Conservation (phyloP, 2,888 invertebrate genomes). For the Macropis europaea region DNA sequence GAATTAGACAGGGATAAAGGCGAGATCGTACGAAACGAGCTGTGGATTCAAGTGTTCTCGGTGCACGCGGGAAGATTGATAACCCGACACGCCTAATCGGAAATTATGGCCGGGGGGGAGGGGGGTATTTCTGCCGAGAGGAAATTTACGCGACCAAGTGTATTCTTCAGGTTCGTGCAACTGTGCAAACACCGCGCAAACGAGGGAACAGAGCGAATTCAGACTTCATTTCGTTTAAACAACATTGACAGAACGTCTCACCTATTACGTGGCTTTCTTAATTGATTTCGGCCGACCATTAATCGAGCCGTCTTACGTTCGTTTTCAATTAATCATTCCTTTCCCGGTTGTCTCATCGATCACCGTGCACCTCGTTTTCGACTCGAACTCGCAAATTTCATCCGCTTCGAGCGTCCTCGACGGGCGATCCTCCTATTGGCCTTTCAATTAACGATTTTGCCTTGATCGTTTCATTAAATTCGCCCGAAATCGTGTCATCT, state of each 20-base stretch:
- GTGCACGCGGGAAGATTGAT: constrained; percentile 42
- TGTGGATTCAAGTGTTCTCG: constrained; percentile 50
- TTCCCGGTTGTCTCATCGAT: constrained; percentile 10
- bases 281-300: constrained; percentile 43
- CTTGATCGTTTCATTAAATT: not conserved
- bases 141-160: not conserved
- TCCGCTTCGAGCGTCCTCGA: not conserved
- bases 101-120: constrained; percentile 32
- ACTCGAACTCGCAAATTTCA: not conserved
- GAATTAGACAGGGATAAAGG: constrained; percentile 16
- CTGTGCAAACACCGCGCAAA: constrained; percentile 35
- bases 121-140: not conserved
- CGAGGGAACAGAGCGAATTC: constrained; percentile 6
- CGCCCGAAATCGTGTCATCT: too few species aligned
- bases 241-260: constrained; percentile 24
- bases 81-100: constrained; percentile 10
- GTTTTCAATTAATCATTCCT: constrained; percentile 30
- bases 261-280: constrained; percentile 26
- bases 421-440: not conserved
- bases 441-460: not conserved
- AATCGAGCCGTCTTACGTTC: constrained; percentile 20
- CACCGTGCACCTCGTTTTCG: not conserved
- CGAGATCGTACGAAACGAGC: not conserved
- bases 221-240: constrained; percentile 29
- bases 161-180: constrained; percentile 9